Base-by-base conservation (phyloP, 2,888 invertebrate genomes). In the Biston stratarius region DNA sequence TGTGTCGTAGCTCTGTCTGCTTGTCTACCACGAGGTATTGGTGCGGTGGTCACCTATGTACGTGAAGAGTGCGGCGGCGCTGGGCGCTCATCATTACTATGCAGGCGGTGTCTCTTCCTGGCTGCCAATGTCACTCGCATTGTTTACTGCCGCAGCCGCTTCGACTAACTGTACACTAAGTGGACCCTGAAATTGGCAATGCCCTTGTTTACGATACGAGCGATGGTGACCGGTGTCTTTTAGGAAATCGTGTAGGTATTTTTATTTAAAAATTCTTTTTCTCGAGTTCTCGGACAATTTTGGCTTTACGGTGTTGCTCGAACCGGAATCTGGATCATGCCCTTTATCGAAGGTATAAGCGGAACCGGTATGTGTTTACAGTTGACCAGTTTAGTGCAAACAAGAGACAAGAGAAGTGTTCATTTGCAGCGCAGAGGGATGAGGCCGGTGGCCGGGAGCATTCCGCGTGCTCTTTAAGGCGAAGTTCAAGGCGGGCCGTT, bases 171-270 rank as follows among this genome's bases (percentile, higher is more conserved):
- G 94, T 94, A 90, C 84, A 79, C 78, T 83, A 90, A 90, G 83
- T 92, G 83, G 88, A 88, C 92, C 94, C 91, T 93, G 93, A 94
- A 93, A 94, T 94, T 90, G 90, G 85, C 91, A 90, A 88, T 90
- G 92, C 86, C 90, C 92, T 91, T 91, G 89, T 92, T 92, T 83
- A 74, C 40, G 42, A 71, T 74, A 72, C 73, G 70, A 75, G 76
- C n/a, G 84, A 88, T 86, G 24, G 24, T 24, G 3, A 24, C 83
- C 80, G 83, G 84, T 85, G 80, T 64, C 85, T 81, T 64, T 75
- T 74, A 74, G 70, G 74, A 75, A 66, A 72, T 71, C 57, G 45
- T 62, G 53, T 55, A 11, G 38, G 15, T 53, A 40, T 38, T 51
- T 48, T 53, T 47, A 14, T 48, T 47, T 10, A 10, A 24, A 12